Percentiles rank a stretch among this genome's conserved stretches.
phyloP scores from a whole-genome alignment of 2,797 vertebrate genomes.

The Acrocephalus scirpaceus region DNA sequence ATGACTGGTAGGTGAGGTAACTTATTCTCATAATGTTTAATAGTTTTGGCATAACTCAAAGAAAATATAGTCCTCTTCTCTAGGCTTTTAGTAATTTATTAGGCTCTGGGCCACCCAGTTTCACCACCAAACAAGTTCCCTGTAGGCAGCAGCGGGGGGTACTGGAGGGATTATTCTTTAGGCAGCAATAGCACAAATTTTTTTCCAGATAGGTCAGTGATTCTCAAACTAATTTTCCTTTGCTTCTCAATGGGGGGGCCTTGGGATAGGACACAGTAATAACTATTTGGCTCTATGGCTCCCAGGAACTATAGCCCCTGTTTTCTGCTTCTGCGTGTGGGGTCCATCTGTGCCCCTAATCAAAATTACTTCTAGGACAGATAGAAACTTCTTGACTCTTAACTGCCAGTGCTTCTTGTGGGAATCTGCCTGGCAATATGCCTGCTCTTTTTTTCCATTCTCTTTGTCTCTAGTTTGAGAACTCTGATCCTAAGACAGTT shows the following conservation, averaged over 20 bases:
- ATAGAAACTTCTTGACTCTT: neutral
- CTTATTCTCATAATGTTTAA: neutral
- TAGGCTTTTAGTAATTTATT: neutral
- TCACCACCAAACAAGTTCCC: neutral
- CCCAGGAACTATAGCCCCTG: neutral
- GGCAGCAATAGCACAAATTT: neutral
- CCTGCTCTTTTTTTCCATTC: neutral
- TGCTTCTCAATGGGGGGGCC: neutral
- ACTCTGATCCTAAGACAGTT: neutral
- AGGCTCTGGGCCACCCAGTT: neutral
- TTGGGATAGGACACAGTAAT: neutral
- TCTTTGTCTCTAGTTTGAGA: neutral
- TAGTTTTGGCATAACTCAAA: neutral
- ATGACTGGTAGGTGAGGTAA: neutral
- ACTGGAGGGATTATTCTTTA: neutral
- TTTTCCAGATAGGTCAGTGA: slow-evolving; percentile 9
- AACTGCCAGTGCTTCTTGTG: neutral
- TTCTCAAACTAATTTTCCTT: neutral
- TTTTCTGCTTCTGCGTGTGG: neutral
- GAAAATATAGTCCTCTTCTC: neutral
- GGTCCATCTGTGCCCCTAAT: neutral
- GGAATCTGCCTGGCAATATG: neutral
- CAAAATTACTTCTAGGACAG: neutral
- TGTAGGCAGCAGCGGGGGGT: neutral
- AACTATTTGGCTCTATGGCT: neutral